Conservation (phyloP, 2,797 vertebrate genomes). For the Lindbergichthys nudifrons region DNA sequence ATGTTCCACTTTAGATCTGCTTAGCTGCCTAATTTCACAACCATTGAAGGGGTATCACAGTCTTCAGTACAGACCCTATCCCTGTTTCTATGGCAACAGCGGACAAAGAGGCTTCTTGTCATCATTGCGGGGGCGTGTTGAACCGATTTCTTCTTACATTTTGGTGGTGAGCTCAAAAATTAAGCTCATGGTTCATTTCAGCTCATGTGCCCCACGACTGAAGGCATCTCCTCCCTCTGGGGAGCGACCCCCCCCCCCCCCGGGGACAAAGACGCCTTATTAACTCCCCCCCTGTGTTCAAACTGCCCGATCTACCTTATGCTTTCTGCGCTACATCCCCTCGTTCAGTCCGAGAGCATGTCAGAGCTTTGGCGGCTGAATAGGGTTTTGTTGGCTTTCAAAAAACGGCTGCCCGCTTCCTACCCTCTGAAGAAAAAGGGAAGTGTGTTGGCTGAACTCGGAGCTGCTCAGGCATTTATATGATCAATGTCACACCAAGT, state of each 20-base stretch:
- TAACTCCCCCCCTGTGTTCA: slow-evolving; percentile 40
- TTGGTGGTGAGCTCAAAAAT: slow-evolving; percentile 49
- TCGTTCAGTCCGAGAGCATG: slow-evolving; percentile 55
- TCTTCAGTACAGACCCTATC: slow-evolving; percentile 43
- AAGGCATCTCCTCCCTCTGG: slow-evolving; percentile 45
- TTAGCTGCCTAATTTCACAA: slow-evolving; percentile 54
- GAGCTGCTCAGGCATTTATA: slow-evolving; percentile 63
- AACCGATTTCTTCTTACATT: slow-evolving; percentile 53
- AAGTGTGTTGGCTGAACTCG: slow-evolving; percentile 69
- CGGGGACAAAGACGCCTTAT: slow-evolving; percentile 55
- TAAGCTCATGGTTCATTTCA: slow-evolving; percentile 50
- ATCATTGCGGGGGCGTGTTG: slow-evolving; percentile 54
- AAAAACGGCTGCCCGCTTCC: slow-evolving; percentile 47
- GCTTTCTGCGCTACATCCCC: slow-evolving; percentile 54
- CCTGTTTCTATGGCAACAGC: slow-evolving; percentile 80
- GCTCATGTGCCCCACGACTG: slow-evolving; percentile 41
- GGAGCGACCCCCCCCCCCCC: slow-evolving; percentile 45
- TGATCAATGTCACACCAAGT: slow-evolving; percentile 64
- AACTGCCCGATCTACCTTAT: slow-evolving; percentile 25
- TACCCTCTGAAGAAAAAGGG: slow-evolving; percentile 61
- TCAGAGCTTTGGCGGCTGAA: slow-evolving; percentile 65
- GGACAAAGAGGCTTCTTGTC: slow-evolving; percentile 65
- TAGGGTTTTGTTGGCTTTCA: slow-evolving; percentile 61
- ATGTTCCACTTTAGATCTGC: slow-evolving; percentile 42
- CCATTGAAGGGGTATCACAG: slow-evolving; percentile 55